Evolutionary conservation across 1,140 invertebrate species (phyloP), one percentile per base, ranked within the genome.

Genomic region (Goniozus legneri): DNA sequence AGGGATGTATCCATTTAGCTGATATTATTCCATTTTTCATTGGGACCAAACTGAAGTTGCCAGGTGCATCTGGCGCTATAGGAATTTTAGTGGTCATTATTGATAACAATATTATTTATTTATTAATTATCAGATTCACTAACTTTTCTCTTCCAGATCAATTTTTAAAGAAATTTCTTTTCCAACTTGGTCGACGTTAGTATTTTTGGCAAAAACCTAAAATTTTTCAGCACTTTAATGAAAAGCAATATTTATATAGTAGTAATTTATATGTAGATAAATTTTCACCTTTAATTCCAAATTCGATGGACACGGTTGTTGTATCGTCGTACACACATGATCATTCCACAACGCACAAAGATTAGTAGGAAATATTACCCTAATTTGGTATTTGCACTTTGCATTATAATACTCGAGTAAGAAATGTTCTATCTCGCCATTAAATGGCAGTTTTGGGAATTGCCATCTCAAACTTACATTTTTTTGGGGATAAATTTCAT

Each of bases 1-100:
- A 56, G 6, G 62, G 64, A 31, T 65, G 62, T 4, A 30, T 8
- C 62, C 64, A 67, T 0, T 16, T 36, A 3, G 59, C 1, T 8
- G 51, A 34, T 0, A 63, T 16, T 7, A 39, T 2, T 0, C 58
- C 51, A 14, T 43, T 38, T 0, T 44, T 22, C 0, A 27, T 32
- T 13, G 22, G 12, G 6, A 32, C 12, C 2, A 32, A 19, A 2
- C n/a, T 24, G 2, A 47, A 36, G 19, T 31, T 37, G 1, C 21
- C 10, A 14, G 61, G 59, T 3, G 38, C 36, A 0, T 44, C 34
- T 8, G 50, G 46, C 0, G 0, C 50, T 43, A 24, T n/a, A 43
- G 22, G 10, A 43, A n/a, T n/a, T n/a, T n/a, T n/a, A n/a, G n/a
- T n/a, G n/a, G n/a, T n/a, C n/a, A n/a, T n/a, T 56, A 27, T 14